Percentiles rank a stretch among this genome's conserved stretches.
These are phyloP conservation scores for Microplitis manilae DNA, from an alignment of 2,888 invertebrate species.

Conservation along the genomic window DNA sequence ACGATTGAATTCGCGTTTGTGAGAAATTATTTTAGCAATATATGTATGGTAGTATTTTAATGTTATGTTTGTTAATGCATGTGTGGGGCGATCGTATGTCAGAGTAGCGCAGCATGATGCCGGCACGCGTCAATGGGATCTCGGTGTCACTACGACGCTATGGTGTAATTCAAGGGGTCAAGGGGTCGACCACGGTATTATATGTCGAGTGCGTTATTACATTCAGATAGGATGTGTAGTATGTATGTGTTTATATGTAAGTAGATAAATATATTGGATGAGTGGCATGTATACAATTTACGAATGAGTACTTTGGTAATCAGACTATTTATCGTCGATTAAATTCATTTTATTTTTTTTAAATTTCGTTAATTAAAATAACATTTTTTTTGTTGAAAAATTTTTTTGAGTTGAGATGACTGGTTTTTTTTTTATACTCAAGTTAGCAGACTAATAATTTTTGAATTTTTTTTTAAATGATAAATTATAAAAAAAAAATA, in stretches of 20 bases:
- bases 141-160: conserved; percentile 38
- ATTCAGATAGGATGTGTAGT: conserved; percentile 44
- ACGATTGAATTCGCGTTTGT: conserved; percentile 18
- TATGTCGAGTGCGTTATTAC: conserved; percentile 47
- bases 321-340: background rate
- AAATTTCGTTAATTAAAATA: too few species aligned
- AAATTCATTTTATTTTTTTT: too few species aligned
- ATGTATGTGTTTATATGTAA: conserved; percentile 3
- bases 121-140: conserved; percentile 52
- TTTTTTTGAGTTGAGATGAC: too few species aligned
- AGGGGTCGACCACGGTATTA: conserved; percentile 49
- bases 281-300: conserved; percentile 49
- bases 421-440: too few species aligned
- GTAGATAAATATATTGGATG: conserved; percentile 17
- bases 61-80: background rate
- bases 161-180: conserved; percentile 48
- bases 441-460: too few species aligned
- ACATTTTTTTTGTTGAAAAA: too few species aligned
- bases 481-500: too few species aligned
- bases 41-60: background rate
- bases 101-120: conserved; percentile 54
- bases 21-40: background rate
- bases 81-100: conserved; percentile 12
- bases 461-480: too few species aligned
- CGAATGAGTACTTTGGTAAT: conserved; percentile 34